These are phyloP conservation scores for Harpagifer antarcticus DNA, from an alignment of 2,797 vertebrate species.

Conservation along the genomic window DNA sequence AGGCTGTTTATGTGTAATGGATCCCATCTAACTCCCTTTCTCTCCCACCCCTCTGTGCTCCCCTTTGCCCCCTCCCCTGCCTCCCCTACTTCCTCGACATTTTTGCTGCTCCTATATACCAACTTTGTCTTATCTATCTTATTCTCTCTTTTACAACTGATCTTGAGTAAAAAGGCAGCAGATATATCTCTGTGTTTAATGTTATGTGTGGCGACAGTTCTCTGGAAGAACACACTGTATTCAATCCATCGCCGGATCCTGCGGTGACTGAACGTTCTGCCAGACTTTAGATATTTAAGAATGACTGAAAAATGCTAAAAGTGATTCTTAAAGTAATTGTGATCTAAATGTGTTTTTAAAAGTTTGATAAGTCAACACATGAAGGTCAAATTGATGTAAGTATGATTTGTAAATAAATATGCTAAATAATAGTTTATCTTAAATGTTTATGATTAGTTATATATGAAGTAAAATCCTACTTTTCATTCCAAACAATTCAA, in stretches of 20 bases:
- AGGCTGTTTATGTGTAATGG: slow-evolving; percentile 84
- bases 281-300: neutral
- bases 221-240: neutral
- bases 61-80: neutral
- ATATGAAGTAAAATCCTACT: slow-evolving; percentile 14
- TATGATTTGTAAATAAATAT: neutral
- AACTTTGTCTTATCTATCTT: neutral
- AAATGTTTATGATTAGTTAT: slow-evolving; percentile 15
- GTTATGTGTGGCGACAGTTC: neutral
- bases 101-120: neutral
- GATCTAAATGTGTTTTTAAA: neutral
- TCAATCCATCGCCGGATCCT: neutral
- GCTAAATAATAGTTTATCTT: slow-evolving; percentile 2
- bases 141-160: neutral
- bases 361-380: neutral
- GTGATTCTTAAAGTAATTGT: slow-evolving; percentile 2
- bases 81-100: neutral
- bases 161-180: neutral
- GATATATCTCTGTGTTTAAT: neutral
- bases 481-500: slow-evolving; percentile 22
- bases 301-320: neutral
- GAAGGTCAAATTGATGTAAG: neutral
- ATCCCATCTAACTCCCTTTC: slow-evolving; percentile 73
- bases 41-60: neutral
- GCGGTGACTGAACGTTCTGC: too few relatives aligned